Evolutionary conservation across 2,888 invertebrate species (phyloP).

Genomic region (Aphelenchoides bicaudatus): DNA sequence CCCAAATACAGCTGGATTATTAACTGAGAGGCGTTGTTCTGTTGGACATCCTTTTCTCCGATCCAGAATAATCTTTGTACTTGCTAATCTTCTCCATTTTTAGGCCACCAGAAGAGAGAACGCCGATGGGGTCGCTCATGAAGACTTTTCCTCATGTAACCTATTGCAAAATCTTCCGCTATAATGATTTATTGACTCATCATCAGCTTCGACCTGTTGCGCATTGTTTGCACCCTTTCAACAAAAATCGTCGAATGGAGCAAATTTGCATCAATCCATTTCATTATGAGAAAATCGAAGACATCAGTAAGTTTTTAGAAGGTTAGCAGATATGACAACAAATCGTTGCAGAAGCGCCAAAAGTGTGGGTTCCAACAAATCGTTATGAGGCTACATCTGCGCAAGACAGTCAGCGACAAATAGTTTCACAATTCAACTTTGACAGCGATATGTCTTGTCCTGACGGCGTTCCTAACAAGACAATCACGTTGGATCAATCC

Average conservation of each 20-base stretch:
- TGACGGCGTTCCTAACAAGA: constrained; percentile 24
- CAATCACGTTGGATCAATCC: constrained; percentile 9
- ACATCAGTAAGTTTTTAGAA: constrained; percentile 25
- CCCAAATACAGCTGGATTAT: no score
- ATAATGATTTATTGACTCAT: constrained; percentile 34
- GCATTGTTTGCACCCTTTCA: constrained; percentile 32
- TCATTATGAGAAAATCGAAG: constrained; percentile 34
- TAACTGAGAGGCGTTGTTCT: no score
- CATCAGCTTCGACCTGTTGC: constrained; percentile 30
- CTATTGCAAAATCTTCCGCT: constrained; percentile 35
- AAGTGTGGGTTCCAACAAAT: constrained; percentile 25
- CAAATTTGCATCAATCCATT: constrained; percentile 39
- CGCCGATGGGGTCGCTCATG: constrained; percentile 32
- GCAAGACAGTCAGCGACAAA: not conserved
- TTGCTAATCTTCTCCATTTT: constrained; percentile 16
- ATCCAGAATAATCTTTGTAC: not conserved
- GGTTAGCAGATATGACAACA: not conserved
- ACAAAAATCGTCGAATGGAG: constrained; percentile 27
- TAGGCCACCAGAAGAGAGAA: constrained; percentile 35
- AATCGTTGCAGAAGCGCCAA: constrained; percentile 26
- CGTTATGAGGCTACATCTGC: not conserved
- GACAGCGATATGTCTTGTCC: constrained; percentile 23
- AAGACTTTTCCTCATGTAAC: constrained; percentile 35
- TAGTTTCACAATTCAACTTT: constrained; percentile 3
- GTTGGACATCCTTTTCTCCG: constrained; percentile 1